Evolutionary conservation across 2,888 invertebrate genomes (phyloP).

Genomic region (Priocnemis perturbator): DNA sequence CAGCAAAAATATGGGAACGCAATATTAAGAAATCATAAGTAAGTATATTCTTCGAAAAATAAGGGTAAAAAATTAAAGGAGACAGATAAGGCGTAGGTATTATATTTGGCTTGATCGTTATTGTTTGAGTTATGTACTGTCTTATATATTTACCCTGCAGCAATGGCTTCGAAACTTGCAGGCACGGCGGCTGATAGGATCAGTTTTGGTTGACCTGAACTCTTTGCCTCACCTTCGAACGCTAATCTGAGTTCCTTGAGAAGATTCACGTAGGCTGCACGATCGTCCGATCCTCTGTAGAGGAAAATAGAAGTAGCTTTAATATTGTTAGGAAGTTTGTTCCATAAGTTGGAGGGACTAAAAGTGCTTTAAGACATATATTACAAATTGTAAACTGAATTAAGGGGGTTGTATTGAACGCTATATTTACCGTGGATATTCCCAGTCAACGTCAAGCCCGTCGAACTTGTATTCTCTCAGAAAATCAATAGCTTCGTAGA

Average conservation of each 20-base stretch:
- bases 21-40: no score
- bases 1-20: no score
- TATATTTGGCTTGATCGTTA: no score
- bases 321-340: no score
- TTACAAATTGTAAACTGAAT: no score
- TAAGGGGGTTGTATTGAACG: no score
- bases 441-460: constrained; percentile 95
- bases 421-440: constrained; percentile 87
- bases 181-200: constrained; percentile 93
- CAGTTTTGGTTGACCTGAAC: constrained; percentile 87
- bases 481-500: constrained; percentile 95
- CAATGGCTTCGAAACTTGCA: constrained; percentile 94
- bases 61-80: no score
- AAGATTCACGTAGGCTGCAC: constrained; percentile 88
- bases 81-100: no score
- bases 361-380: no score
- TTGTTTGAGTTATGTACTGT: neutral
- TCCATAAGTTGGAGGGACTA: no score
- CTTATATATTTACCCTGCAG: constrained; percentile 81
- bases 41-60: no score
- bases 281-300: constrained; percentile 88
- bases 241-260: constrained; percentile 92
- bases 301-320: constrained; percentile 18
- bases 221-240: constrained; percentile 94
- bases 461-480: constrained; percentile 93